Percentiles rank a stretch among this genome's conserved stretches.
Conservation (phyloP, 2,888 invertebrate genomes). For the Drepanosiphum platanoidis region DNA sequence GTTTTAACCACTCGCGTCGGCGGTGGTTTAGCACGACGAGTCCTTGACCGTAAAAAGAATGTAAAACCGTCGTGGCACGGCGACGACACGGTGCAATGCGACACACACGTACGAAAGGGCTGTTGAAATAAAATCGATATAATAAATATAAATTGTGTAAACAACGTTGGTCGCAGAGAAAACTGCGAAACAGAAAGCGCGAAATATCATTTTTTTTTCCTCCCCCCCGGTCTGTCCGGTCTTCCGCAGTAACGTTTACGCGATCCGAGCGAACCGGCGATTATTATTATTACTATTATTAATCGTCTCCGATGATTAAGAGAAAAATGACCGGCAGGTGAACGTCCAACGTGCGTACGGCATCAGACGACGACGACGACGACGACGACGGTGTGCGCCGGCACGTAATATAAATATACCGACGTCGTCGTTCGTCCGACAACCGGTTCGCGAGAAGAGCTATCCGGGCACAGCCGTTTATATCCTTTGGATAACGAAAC, state of each 20-base stretch:
- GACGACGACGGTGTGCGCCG: too few relatives aligned
- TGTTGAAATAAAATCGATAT: background rate
- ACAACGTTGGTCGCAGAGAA: background rate
- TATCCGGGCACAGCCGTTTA: constrained; percentile 13
- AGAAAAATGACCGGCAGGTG: constrained; percentile 34
- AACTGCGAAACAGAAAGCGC: background rate
- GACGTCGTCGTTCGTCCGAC: constrained; percentile 1
- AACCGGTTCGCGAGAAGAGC: constrained; percentile 48
- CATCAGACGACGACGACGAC: too few relatives aligned
- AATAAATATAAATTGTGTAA: background rate
- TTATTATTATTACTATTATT: constrained; percentile 15
- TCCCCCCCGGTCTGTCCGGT: background rate
- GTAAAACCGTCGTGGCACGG: background rate
- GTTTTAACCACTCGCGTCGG: background rate
- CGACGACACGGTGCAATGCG: background rate
- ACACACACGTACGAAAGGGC: background rate
- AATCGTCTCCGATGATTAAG: constrained; percentile 37
- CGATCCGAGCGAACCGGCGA: background rate
- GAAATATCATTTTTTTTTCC: constrained; percentile 17
- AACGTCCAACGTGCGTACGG: background rate
- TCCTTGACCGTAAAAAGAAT: constrained; percentile 49
- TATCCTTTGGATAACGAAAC: constrained; percentile 48
- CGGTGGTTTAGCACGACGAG: background rate
- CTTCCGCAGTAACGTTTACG: background rate
- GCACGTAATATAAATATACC: background rate